Evolutionary conservation across 1,140 invertebrate genomes (phyloP).

Genomic region (Maniola jurtina): DNA sequence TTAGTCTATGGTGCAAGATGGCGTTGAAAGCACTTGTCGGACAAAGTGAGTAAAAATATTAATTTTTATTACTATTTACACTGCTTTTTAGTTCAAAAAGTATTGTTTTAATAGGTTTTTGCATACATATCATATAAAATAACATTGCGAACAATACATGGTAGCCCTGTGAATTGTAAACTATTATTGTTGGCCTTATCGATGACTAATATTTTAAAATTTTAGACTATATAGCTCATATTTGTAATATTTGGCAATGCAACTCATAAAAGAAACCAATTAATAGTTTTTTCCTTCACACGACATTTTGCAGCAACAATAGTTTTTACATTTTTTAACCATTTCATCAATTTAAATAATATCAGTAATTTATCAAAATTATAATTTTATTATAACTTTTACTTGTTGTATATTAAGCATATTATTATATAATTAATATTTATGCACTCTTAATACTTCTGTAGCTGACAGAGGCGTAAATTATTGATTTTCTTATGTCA

Average conservation of each 20-base stretch:
- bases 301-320: no score
- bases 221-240: background rate
- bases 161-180: background rate
- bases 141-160: background rate
- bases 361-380: no score
- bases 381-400: no score
- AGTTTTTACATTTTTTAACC: no score
- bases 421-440: background rate
- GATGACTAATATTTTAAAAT: slow-evolving; percentile 52
- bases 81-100: background rate
- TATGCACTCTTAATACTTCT: slow-evolving; percentile 10
- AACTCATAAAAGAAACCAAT: no score
- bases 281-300: no score
- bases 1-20: slow-evolving; percentile 75
- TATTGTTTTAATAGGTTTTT: background rate
- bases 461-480: slow-evolving; percentile 30
- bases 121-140: background rate
- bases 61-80: slow-evolving; percentile 16
- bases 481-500: slow-evolving; percentile 68
- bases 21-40: slow-evolving; percentile 84
- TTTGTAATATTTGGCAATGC: background rate
- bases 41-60: slow-evolving; percentile 80
- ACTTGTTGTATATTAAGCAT: background rate
- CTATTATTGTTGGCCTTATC: slow-evolving; percentile 27
- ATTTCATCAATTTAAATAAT: no score